Conservation (phyloP, 2,888 invertebrate genomes). For the Abrostola tripartita region DNA sequence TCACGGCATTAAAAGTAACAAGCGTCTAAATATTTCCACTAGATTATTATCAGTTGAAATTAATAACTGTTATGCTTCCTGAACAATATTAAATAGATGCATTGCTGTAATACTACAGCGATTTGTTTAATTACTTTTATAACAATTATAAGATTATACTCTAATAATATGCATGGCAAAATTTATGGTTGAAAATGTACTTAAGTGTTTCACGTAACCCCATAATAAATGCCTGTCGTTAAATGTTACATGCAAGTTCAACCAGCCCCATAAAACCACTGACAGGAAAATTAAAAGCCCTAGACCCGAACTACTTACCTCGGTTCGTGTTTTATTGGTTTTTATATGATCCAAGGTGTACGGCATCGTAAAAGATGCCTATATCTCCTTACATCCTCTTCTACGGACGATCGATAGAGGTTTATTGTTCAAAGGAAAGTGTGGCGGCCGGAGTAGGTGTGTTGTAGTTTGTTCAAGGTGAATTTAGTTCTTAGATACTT, state of each 20-base stretch:
- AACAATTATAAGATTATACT: too few species aligned
- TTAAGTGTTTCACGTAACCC: not conserved
- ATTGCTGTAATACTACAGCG: too few species aligned
- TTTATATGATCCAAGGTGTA: slow-evolving; percentile 56
- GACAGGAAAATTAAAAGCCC: slow-evolving; percentile 45
- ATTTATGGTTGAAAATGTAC: not conserved
- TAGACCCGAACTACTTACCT: slow-evolving; percentile 53
- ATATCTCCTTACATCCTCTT: slow-evolving; percentile 46
- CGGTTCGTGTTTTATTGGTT: slow-evolving; percentile 58
- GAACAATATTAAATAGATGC: too few species aligned
- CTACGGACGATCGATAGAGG: slow-evolving; percentile 43
- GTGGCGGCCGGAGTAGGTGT: not conserved
- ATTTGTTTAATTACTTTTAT: too few species aligned
- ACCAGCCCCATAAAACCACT: slow-evolving; percentile 40
- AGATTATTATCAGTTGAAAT: too few species aligned
- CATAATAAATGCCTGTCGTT: not conserved
- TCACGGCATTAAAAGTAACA: too few species aligned
- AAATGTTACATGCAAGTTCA: not conserved
- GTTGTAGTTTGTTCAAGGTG: too few species aligned
- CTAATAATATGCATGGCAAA: too few species aligned
- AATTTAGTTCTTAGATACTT: too few species aligned
- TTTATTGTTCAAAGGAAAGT: slow-evolving; percentile 34
- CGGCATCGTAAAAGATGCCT: slow-evolving; percentile 63
- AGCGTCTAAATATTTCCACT: too few species aligned
- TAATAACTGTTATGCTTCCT: too few species aligned